These are phyloP conservation scores for Drosophila paranaensis DNA, from an alignment of 2,888 invertebrate genomes.

Conservation along the genomic window DNA sequence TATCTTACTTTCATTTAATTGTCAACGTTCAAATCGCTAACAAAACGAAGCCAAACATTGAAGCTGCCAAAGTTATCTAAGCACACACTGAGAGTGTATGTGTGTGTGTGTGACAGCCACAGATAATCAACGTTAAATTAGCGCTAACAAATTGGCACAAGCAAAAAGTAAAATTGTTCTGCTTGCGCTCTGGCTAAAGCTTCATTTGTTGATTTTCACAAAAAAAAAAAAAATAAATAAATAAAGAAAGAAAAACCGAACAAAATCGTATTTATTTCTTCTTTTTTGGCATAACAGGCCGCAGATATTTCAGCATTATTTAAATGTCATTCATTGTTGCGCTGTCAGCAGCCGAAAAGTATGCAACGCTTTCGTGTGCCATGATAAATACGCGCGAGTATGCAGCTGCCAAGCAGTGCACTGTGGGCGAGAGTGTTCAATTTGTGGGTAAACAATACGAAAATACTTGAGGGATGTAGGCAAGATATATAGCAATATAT, in stretches of 20 bases:
- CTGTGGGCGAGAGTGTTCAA: background rate
- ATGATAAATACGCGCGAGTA: constrained; percentile 46
- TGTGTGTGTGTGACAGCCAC: constrained; percentile 25
- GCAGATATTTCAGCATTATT: constrained; percentile 50
- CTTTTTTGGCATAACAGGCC: constrained; percentile 9
- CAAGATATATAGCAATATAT: background rate
- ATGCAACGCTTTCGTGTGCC: constrained; percentile 43
- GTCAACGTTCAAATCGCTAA: constrained; percentile 77
- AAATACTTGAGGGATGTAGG: too few relatives aligned
- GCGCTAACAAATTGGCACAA: constrained; percentile 71
- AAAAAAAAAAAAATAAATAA: constrained; percentile 5
- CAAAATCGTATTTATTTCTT: constrained; percentile 36
- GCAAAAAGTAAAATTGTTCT: constrained; percentile 23
- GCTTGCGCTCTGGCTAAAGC: constrained; percentile 12
- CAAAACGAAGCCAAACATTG: constrained; percentile 57
- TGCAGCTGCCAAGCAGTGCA: constrained; percentile 18
- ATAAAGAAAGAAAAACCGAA: constrained; percentile 2
- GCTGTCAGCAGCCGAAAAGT: constrained; percentile 43
- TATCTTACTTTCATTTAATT: constrained; percentile 82
- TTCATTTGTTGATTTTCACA: constrained; percentile 12
- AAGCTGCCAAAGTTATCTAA: constrained; percentile 46
- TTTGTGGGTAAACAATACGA: background rate
- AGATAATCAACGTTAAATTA: constrained; percentile 77
- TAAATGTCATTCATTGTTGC: constrained; percentile 37
- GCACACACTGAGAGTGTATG: constrained; percentile 12